Evolutionary conservation across 2,113 vertebrate genomes (phyloP).

Genomic region (Chionodraco myersi): DNA sequence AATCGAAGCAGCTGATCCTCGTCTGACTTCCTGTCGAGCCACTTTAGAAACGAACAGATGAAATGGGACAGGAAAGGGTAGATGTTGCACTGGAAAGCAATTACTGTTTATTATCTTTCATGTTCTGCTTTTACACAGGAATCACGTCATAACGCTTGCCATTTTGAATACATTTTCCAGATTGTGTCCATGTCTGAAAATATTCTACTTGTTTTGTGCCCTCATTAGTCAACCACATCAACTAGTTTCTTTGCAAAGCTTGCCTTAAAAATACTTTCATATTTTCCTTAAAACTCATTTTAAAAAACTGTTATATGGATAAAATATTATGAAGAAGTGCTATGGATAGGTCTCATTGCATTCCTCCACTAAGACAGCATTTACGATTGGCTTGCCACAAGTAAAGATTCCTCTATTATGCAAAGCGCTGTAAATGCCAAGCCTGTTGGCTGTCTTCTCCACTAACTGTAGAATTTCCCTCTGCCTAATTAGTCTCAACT

Average conservation of each 20-base stretch:
- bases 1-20: neutral
- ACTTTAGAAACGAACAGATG: too few relatives aligned
- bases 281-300: neutral
- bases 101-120: neutral
- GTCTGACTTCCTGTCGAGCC: neutral
- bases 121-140: too few relatives aligned
- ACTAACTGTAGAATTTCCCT: slow-evolving; percentile 12
- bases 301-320: neutral
- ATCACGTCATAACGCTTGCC: neutral
- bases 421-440: neutral
- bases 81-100: neutral
- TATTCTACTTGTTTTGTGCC: neutral
- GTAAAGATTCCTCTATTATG: neutral
- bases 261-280: neutral
- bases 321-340: too few relatives aligned
- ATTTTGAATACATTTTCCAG: neutral
- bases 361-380: neutral
- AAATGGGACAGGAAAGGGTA: neutral
- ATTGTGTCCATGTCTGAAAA: neutral
- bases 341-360: neutral
- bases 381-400: neutral
- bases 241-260: neutral
- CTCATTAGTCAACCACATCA: neutral
- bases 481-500: slow-evolving; percentile 37
- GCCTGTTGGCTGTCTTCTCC: slow-evolving; percentile 4